phyloP scores from a whole-genome alignment of 2,113 vertebrate species.

The Leuciscus idus region DNA sequence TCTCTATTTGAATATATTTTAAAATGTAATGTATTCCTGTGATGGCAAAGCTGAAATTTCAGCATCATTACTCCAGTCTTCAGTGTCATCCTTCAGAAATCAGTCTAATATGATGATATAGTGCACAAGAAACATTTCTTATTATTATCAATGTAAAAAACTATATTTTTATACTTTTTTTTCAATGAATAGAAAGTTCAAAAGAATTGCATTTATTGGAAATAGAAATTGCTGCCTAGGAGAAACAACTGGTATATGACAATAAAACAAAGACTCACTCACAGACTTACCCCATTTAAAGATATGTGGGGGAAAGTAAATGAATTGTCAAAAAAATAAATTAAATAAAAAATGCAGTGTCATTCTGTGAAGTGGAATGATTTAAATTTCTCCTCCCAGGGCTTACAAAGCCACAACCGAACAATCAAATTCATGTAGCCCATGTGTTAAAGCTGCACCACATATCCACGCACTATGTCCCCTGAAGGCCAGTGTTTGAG shows the following conservation, averaged over 20 bases:
- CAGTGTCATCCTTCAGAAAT: not conserved
- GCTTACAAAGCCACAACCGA: not conserved
- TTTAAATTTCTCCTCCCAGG: not conserved
- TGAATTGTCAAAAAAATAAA: not conserved
- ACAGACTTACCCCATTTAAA: not conserved
- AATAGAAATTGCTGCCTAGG: not conserved
- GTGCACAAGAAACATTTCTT: not conserved
- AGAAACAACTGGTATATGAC: not conserved
- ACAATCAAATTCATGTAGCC: not conserved
- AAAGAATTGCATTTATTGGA: not conserved
- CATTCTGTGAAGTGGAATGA: constrained; percentile 5
- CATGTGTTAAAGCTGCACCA: not conserved
- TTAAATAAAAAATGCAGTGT: not conserved
- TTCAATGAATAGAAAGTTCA: not conserved
- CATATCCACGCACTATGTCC: not conserved
- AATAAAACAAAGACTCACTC: not conserved
- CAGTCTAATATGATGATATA: not conserved
- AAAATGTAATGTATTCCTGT: not conserved
- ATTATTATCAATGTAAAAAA: not conserved
- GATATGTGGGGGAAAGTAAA: not conserved
- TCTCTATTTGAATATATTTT: not conserved
- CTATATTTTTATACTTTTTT: not conserved
- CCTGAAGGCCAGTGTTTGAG: not conserved
- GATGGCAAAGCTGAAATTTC: not conserved
- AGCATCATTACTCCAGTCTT: not conserved